phyloP scores from a whole-genome alignment of 2,888 invertebrate genomes.

The Uropetala carovei region DNA sequence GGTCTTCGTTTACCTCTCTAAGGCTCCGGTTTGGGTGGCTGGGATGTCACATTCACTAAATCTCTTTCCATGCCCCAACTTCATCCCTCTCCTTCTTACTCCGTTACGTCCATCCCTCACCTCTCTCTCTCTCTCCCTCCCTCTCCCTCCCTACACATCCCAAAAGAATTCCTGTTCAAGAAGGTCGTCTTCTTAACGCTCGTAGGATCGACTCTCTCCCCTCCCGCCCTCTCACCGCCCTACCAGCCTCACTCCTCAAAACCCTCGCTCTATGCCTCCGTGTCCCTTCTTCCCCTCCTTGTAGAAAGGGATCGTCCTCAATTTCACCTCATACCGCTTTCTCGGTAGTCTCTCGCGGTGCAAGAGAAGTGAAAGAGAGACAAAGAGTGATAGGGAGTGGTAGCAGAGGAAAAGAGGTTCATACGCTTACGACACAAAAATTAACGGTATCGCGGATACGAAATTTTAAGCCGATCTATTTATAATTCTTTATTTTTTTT shows the following conservation, averaged over 20 bases:
- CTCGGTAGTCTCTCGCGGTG: neutral
- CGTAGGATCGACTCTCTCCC: too few relatives aligned
- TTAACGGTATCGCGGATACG: too few relatives aligned
- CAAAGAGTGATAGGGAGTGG: neutral
- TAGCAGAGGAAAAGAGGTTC: neutral
- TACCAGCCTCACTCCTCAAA: neutral
- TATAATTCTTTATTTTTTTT: too few relatives aligned
- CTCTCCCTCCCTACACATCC: neutral
- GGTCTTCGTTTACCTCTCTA: neutral
- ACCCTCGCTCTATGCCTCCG: neutral
- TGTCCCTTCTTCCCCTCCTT: neutral
- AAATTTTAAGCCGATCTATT: too few relatives aligned
- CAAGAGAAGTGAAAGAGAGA: neutral
- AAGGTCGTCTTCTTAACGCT: conserved; percentile 34
- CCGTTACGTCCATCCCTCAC: conserved; percentile 5
- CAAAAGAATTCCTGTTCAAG: conserved; percentile 20
- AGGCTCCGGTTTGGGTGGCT: conserved; percentile 12
- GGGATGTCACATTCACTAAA: conserved; percentile 38
- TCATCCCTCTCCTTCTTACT: neutral
- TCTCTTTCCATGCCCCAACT: neutral
- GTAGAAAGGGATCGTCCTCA: neutral
- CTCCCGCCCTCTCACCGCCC: too few relatives aligned
- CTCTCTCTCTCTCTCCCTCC: neutral
- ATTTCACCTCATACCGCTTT: conserved; percentile 7
- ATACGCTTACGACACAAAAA: neutral